A percentile compares a stretch with the other conserved stretches of the same genome.
phyloP scores from a whole-genome alignment of 2,797 vertebrate species.

The Stomatorhinus walkeri region DNA sequence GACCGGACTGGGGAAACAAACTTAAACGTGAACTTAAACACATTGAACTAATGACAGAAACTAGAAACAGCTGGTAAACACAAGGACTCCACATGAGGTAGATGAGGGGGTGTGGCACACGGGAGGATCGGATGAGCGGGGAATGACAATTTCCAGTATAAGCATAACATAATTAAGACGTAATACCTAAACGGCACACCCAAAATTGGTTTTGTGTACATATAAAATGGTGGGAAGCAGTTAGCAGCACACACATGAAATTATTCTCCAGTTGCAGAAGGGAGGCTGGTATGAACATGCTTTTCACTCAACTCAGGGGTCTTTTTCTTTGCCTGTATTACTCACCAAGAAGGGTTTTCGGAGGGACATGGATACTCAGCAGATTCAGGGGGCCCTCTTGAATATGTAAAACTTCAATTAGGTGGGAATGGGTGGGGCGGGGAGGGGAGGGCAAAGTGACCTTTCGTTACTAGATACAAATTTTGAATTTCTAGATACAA shows the following conservation, averaged over 20 bases:
- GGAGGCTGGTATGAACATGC: background rate
- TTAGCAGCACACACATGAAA: conserved; percentile 1
- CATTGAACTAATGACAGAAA: background rate
- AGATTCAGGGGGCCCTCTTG: background rate
- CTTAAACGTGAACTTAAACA: background rate
- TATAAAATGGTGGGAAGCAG: background rate
- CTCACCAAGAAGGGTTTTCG: background rate
- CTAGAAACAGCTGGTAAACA: background rate
- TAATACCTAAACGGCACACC: background rate
- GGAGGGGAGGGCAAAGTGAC: background rate
- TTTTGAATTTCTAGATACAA: background rate
- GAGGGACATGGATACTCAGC: background rate
- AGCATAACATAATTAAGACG: background rate
- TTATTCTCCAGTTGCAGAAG: background rate
- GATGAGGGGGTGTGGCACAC: background rate
- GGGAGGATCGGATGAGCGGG: background rate
- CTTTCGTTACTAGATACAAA: background rate
- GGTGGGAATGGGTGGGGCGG: background rate
- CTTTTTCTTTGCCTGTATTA: background rate
- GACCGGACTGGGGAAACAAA: background rate
- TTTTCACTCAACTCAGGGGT: background rate
- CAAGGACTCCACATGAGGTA: background rate
- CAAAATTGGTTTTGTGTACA: background rate
- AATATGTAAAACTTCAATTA: background rate
- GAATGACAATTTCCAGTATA: background rate